A percentile compares a stretch with the other conserved stretches of the same genome.
phyloP scores from a whole-genome alignment of 2,113 vertebrate species.

The Rhagologus leucostigma region DNA sequence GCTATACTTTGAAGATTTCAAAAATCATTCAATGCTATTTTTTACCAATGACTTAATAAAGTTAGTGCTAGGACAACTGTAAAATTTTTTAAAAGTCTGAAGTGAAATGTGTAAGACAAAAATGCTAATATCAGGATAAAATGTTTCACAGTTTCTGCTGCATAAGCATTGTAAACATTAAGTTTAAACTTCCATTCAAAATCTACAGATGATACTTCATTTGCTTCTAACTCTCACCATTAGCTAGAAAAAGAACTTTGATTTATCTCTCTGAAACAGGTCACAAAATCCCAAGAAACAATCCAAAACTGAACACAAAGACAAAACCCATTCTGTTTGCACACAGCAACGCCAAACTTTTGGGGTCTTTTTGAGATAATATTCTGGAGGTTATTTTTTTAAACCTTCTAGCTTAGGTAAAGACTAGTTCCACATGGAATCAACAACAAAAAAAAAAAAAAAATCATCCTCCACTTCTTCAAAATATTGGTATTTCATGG shows the following conservation, averaged over 20 bases:
- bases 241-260: not conserved
- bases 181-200: not conserved
- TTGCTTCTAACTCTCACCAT: not conserved
- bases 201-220: not conserved
- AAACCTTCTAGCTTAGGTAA: not conserved
- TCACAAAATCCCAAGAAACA: not conserved
- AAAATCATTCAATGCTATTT: not conserved
- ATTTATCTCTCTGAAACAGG: not conserved
- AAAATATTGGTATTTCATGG: not conserved
- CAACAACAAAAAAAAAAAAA: not conserved
- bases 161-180: not conserved
- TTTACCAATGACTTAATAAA: not conserved
- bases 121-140: not conserved
- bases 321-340: not conserved
- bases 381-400: not conserved
- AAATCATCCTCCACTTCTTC: not conserved
- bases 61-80: not conserved
- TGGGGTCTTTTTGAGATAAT: not conserved
- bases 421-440: not conserved
- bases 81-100: not conserved
- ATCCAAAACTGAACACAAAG: not conserved
- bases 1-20: not conserved
- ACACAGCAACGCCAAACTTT: not conserved
- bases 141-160: not conserved
- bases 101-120: not conserved